These are phyloP conservation scores for Peromyscus eremicus DNA, from an alignment of 2,797 vertebrate genomes.

Conservation along the genomic window DNA sequence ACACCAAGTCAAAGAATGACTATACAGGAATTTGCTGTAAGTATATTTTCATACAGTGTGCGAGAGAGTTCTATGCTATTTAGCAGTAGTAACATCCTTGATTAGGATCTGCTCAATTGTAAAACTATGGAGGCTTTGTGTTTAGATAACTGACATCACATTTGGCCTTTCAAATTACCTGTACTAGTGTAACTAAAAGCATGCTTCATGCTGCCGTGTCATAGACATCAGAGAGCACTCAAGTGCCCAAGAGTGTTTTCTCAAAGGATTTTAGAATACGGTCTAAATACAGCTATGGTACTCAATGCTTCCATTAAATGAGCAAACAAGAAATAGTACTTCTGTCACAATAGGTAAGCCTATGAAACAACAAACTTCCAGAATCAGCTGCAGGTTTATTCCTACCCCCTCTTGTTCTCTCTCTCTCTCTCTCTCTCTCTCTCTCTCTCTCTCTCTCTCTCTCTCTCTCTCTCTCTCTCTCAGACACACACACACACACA, in stretches of 20 bases:
- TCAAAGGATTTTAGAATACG: slow-evolving; percentile 66
- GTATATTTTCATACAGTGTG: background rate
- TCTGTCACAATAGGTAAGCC: slow-evolving; percentile 71
- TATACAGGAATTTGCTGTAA: background rate
- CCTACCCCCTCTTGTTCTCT: background rate
- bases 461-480: background rate
- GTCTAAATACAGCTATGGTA: background rate
- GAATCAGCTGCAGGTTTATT: slow-evolving; percentile 46
- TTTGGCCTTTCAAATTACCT: background rate
- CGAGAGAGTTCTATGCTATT: background rate
- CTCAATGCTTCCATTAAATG: background rate
- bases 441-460: background rate
- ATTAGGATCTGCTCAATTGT: background rate
- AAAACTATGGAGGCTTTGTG: background rate
- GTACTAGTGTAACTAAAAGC: background rate
- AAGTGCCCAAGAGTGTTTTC: slow-evolving; percentile 63
- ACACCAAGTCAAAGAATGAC: slow-evolving; percentile 10
- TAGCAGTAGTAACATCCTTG: slow-evolving; percentile 7
- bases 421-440: background rate
- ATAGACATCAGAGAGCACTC: slow-evolving; percentile 51
- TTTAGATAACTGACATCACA: background rate
- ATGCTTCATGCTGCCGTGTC: background rate
- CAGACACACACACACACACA: too few species aligned
- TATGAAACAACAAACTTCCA: slow-evolving; percentile 67
- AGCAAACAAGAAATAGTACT: slow-evolving; percentile 65